phyloP scores from a whole-genome alignment of 2,888 invertebrate genomes.

The Aromia moschata region DNA sequence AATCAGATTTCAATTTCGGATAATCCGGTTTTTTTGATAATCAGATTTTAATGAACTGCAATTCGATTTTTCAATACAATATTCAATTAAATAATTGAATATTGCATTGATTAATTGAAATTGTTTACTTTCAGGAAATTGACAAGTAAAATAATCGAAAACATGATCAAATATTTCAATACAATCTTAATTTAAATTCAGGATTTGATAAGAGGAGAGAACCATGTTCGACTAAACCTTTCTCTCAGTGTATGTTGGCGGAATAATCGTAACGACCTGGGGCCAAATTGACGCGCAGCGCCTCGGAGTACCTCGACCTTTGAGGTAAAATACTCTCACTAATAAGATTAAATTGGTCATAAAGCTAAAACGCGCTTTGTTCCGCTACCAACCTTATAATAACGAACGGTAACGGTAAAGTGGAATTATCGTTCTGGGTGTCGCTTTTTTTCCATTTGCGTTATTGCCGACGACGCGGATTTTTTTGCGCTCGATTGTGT shows the following conservation, averaged over 20 bases:
- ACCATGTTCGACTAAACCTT: no score
- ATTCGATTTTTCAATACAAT: no score
- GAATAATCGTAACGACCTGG: slow-evolving; percentile 17
- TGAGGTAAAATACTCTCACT: slow-evolving; percentile 32
- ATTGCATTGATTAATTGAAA: no score
- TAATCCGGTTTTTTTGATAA: no score
- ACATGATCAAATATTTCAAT: slow-evolving; percentile 8
- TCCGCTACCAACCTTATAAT: slow-evolving; percentile 24
- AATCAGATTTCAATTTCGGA: no score
- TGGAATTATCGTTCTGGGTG: slow-evolving; percentile 12
- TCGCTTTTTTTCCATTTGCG: slow-evolving; percentile 3
- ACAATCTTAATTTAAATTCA: slow-evolving; percentile 21
- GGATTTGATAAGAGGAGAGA: no score
- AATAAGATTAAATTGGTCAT: slow-evolving; percentile 40
- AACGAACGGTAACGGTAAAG: slow-evolving; percentile 25
- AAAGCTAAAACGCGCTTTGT: slow-evolving; percentile 29
- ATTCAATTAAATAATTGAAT: no score
- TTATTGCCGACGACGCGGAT: no score
- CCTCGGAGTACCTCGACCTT: slow-evolving; percentile 28
- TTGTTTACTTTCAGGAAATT: neutral
- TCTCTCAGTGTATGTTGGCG: no score
- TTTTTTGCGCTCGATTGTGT: no score
- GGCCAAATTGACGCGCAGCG: slow-evolving; percentile 3
- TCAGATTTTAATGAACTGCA: no score
- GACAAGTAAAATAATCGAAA: slow-evolving; percentile 2